Conservation (phyloP, 30 jellyfish, hydroid and myxozoan species). For the Phacellophora camtschatica region DNA sequence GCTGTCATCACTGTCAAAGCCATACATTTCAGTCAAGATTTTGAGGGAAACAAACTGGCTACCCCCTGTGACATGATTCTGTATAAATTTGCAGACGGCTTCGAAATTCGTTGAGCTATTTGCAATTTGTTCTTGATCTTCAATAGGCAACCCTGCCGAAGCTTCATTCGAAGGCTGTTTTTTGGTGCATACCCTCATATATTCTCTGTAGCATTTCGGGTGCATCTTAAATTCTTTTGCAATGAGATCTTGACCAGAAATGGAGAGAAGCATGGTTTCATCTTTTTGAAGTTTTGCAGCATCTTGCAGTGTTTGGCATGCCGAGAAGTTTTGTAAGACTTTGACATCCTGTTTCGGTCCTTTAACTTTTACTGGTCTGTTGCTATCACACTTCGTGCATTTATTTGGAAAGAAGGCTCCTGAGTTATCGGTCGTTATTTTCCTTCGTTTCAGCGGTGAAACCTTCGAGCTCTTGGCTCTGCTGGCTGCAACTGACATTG, state of each 20-base stretch:
- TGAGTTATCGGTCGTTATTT: neutral
- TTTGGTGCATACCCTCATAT: neutral
- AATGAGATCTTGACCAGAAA: conserved; percentile 28
- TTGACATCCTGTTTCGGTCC: conserved; percentile 16
- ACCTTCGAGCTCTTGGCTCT: neutral
- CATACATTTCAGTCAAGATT: neutral
- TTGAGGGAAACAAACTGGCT: conserved; percentile 39
- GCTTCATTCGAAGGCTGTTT: neutral
- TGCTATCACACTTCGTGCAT: conserved; percentile 21
- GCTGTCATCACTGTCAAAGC: conserved; percentile 13
- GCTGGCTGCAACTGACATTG: conserved; percentile 7
- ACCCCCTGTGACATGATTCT: conserved; percentile 17
- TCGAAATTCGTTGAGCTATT: no score
- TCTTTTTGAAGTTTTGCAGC: conserved; percentile 29
- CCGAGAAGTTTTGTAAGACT: conserved; percentile 3
- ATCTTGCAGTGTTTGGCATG: conserved; percentile 3
- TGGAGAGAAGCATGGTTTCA: conserved; percentile 5
- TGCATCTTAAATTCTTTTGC: conserved; percentile 50
- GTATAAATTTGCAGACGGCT: conserved; percentile 28
- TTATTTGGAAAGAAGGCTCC: conserved; percentile 21
- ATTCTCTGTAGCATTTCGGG: conserved; percentile 18
- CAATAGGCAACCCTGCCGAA: no score
- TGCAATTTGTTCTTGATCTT: no score
- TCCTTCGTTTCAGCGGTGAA: conserved; percentile 32
- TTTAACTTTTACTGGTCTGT: conserved; percentile 12